phyloP scores from a whole-genome alignment of 2,888 invertebrate genomes.

The Mesorhabditis sp. region DNA sequence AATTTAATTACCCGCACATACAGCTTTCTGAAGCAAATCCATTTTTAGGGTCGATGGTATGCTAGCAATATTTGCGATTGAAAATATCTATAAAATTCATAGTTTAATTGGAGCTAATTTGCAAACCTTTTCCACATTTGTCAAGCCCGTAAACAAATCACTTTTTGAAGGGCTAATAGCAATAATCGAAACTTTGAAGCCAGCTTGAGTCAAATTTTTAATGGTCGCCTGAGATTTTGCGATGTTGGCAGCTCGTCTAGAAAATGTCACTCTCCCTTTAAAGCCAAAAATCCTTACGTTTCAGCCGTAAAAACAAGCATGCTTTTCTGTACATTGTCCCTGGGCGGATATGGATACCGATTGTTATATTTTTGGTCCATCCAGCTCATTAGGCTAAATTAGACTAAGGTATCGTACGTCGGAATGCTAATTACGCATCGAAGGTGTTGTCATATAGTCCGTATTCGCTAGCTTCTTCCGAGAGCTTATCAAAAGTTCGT shows the following conservation, averaged over 20 bases:
- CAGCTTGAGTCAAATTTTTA: not conserved
- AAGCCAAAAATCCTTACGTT: not conserved
- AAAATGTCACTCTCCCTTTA: not conserved
- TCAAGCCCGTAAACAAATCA: not conserved
- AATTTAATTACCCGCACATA: not conserved
- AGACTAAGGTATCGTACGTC: not conserved
- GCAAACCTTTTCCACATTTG: not conserved
- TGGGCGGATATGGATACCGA: not conserved
- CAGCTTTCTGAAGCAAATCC: not conserved
- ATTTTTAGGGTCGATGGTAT: not conserved
- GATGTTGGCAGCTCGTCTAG: not conserved
- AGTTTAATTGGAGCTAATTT: not conserved
- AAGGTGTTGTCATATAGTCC: not conserved
- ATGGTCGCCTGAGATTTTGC: not conserved
- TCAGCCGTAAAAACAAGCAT: not conserved
- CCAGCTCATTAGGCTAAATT: not conserved
- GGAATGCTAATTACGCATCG: not conserved
- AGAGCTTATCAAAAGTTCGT: not conserved
- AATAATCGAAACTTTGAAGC: slow-evolving; percentile 3
- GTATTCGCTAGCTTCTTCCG: not conserved
- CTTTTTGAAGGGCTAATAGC: not conserved
- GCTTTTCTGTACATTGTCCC: not conserved
- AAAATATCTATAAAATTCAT: not conserved
- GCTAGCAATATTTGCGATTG: not conserved
- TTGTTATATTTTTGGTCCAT: slow-evolving; percentile 1